These are phyloP conservation scores for Arion vulgaris DNA, from an alignment of 1,140 invertebrate species.

Conservation along the genomic window DNA sequence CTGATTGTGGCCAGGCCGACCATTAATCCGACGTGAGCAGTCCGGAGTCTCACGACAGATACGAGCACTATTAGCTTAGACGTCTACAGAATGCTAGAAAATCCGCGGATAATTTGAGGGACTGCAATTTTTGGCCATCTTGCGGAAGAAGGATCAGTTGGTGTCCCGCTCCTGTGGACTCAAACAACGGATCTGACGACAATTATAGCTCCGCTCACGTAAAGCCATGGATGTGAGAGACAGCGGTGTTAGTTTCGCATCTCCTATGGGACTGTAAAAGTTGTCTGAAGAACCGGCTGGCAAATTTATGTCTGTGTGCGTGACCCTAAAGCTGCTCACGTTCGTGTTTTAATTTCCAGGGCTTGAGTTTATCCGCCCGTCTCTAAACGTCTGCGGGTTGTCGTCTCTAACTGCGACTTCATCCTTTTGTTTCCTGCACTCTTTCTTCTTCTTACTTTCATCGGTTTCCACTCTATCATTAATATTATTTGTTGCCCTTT, in stretches of 20 bases:
- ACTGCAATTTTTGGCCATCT: constrained; percentile 34
- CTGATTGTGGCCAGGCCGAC: constrained; percentile 4
- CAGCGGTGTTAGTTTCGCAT: constrained; percentile 40
- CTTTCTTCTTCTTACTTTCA: no score
- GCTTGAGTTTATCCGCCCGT: constrained; percentile 23
- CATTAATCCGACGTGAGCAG: constrained; percentile 34
- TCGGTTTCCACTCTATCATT: no score
- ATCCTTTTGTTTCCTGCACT: not conserved
- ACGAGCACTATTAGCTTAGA: constrained; percentile 30
- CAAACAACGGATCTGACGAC: constrained; percentile 38
- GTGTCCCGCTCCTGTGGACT: constrained; percentile 27
- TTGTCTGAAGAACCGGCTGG: constrained; percentile 11
- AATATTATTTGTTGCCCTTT: no score
- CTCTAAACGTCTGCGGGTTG: not conserved
- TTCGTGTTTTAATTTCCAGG: constrained; percentile 29
- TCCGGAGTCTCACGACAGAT: not conserved
- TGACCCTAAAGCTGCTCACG: constrained; percentile 22
- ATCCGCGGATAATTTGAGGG: constrained; percentile 36
- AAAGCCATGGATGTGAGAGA: constrained; percentile 29
- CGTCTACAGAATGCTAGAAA: constrained; percentile 20
- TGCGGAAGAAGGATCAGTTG: constrained; percentile 35
- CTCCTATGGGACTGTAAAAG: constrained; percentile 25
- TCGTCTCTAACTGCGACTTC: not conserved
- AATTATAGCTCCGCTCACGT: constrained; percentile 41
- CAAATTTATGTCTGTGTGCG: constrained; percentile 21